Base-by-base conservation (phyloP, 2,888 invertebrate species). In the Athripsodes cinereus region DNA sequence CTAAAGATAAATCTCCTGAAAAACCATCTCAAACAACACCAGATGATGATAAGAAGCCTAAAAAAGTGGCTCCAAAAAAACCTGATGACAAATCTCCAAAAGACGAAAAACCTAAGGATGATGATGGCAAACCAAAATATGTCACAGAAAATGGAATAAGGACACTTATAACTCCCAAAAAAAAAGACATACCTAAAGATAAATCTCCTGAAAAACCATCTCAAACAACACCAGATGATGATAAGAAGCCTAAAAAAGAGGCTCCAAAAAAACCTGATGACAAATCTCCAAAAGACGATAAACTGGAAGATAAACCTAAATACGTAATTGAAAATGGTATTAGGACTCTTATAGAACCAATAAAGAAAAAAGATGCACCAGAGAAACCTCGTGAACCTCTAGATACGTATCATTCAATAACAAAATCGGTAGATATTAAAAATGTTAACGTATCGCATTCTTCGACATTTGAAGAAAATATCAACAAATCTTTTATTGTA, bases 121-220 rank as follows among this genome's bases (percentile, higher is more conserved):
- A 31, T 48, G 53, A 16, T 47, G 50, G 54, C 26, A 53, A 58
- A 2, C 44, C 47, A 47, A 58, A 50, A 22, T 63, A 62, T 52
- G 63, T 63, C 19, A 63, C 59, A 11, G 63, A 63, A 52, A 61
- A 63, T 48, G 63, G 63, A 11, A 57, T 63, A 1, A 63, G 53
- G 51, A 63, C 63, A 18, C 31, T 35, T 5, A 48, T 63, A 2
- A 16, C 13, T n/a, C 48, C 48, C 19, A 2, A 48, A 13, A 48
- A 18, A 6, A 21, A 48, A 21, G 20, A 48, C 3, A 20, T 5
- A 22, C 50, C 50, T 22, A 50, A 21, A 3, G 26, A 22, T 10
- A 50, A 50, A 26, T 22, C 16, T n/a, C 26, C 26, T 48, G 48
- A 48, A 11, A 21, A 44, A 44, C 44, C 44, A 44, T 16, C 26